Percentiles rank a stretch among this genome's conserved stretches.
These are phyloP conservation scores for Tribolium madens DNA, from an alignment of 1,140 invertebrate species.

Conservation along the genomic window DNA sequence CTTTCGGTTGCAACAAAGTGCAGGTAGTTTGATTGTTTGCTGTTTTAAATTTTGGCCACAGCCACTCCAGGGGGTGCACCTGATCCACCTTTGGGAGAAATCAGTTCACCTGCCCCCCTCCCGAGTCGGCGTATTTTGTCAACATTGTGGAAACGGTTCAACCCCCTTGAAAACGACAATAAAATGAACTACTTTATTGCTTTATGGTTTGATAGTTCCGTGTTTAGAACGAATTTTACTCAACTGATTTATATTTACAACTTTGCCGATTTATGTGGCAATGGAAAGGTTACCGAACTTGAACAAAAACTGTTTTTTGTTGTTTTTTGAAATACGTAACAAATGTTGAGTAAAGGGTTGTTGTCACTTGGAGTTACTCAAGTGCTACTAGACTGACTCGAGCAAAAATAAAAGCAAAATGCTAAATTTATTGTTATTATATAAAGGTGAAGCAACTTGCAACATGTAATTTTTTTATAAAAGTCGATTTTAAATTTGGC, in stretches of 20 bases:
- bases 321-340: conserved; percentile 14
- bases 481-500: too few species aligned
- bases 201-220: conserved; percentile 36
- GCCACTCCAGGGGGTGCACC: not conserved
- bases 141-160: conserved; percentile 32
- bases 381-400: not conserved
- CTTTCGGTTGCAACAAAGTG: not conserved
- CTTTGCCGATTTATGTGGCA: conserved; percentile 34
- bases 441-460: too few species aligned
- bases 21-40: conserved; percentile 8
- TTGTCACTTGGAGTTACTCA: conserved; percentile 5
- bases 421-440: not conserved
- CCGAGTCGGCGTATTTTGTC: conserved; percentile 11
- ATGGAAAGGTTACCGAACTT: conserved; percentile 35
- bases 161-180: conserved; percentile 15
- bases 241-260: conserved; percentile 36
- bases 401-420: not conserved
- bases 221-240: conserved; percentile 23
- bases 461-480: too few species aligned
- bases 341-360: conserved; percentile 28
- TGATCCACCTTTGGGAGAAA: not conserved
- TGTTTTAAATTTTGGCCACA: conserved; percentile 15
- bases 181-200: conserved; percentile 26
- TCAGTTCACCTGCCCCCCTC: conserved; percentile 6
- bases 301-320: conserved; percentile 25